phyloP scores from a whole-genome alignment of 2,888 invertebrate genomes.

The Lucinisca nassula region DNA sequence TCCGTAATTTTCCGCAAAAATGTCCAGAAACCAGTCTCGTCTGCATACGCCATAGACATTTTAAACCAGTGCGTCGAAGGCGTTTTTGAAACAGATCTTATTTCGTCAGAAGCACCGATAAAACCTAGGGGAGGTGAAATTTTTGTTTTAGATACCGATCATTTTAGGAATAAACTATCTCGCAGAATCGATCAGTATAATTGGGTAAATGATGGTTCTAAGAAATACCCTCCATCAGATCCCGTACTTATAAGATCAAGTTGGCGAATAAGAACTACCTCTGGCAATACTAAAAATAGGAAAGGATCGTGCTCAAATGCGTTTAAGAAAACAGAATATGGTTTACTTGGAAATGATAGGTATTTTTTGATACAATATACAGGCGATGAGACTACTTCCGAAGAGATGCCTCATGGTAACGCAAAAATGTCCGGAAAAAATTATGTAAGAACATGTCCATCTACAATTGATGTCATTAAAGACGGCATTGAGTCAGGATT shows the following conservation, averaged over 20 bases:
- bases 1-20: too few species aligned
- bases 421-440: neutral
- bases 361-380: slow-evolving; percentile 30
- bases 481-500: neutral
- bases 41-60: too few species aligned
- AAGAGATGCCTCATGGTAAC: slow-evolving; percentile 19
- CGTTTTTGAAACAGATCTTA: too few species aligned
- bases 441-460: slow-evolving; percentile 4
- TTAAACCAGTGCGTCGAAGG: too few species aligned
- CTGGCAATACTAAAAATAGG: neutral
- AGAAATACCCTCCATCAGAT: neutral
- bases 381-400: slow-evolving; percentile 25
- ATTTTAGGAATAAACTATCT: too few species aligned
- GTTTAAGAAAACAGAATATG: slow-evolving; percentile 1
- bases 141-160: too few species aligned
- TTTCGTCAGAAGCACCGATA: too few species aligned
- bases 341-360: slow-evolving; percentile 8
- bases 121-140: too few species aligned
- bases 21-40: too few species aligned
- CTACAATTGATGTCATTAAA: slow-evolving; percentile 17
- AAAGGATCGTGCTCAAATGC: neutral
- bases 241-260: neutral
- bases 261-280: neutral
- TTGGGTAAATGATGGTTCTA: too few species aligned
- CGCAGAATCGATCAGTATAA: neutral